phyloP scores from a whole-genome alignment of 2,113 vertebrate genomes.

The Gracilinanus agilis region DNA sequence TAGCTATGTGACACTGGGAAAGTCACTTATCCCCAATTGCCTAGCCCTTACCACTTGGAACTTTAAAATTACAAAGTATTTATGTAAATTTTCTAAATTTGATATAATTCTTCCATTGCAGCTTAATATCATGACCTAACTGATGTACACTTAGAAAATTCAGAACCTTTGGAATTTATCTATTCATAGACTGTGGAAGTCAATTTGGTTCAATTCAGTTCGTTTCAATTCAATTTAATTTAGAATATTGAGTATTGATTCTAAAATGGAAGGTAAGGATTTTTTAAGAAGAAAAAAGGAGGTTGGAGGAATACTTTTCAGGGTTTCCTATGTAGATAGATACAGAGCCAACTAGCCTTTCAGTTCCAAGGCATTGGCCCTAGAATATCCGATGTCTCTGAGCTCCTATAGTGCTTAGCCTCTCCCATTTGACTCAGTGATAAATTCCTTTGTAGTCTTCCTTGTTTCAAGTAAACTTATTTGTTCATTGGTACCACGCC shows the following conservation, averaged over 20 bases:
- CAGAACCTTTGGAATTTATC: background rate
- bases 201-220: background rate
- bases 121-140: background rate
- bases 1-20: too few relatives aligned
- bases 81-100: constrained; percentile 24
- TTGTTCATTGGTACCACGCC: background rate
- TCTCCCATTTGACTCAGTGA: background rate
- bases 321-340: background rate
- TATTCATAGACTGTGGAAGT: background rate
- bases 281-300: background rate
- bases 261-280: too few relatives aligned
- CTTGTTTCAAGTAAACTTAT: background rate
- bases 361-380: background rate
- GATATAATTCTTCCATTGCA: constrained; percentile 28
- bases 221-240: too few relatives aligned
- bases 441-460: background rate
- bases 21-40: too few relatives aligned
- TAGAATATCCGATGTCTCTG: background rate
- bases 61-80: background rate
- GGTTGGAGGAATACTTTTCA: background rate
- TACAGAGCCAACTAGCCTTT: background rate
- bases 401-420: background rate
- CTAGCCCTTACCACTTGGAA: too few relatives aligned
- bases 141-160: constrained; percentile 13
- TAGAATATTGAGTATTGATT: background rate